Percentiles rank a stretch among this genome's conserved stretches.
Evolutionary conservation across 2,113 vertebrate species (phyloP).

Genomic region (Phyllopteryx taeniolatus): DNA sequence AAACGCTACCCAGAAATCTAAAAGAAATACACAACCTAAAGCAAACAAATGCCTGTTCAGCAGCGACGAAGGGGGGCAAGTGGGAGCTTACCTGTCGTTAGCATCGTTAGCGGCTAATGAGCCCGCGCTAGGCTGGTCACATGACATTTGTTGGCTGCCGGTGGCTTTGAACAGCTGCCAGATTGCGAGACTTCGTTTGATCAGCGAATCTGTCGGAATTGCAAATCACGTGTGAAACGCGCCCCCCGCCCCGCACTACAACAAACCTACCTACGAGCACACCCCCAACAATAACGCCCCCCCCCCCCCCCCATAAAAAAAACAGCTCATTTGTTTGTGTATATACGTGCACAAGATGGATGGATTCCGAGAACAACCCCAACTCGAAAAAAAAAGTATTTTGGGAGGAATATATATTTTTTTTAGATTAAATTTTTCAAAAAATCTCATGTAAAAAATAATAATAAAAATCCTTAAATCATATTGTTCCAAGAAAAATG

Average conservation of each 20-base stretch:
- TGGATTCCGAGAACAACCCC: too few species aligned
- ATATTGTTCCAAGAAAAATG: too few species aligned
- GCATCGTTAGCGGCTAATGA: slow-evolving; percentile 92
- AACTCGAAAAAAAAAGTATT: too few species aligned
- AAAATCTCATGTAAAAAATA: too few species aligned
- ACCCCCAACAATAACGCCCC: slow-evolving; percentile 27
- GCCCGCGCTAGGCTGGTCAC: slow-evolving; percentile 91
- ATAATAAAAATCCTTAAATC: too few species aligned
- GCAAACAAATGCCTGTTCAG: slow-evolving; percentile 73
- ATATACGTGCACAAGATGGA: slow-evolving; percentile 15
- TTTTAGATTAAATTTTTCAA: too few species aligned
- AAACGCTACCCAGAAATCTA: slow-evolving; percentile 54
- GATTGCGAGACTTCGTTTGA: slow-evolving; percentile 85
- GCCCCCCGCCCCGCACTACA: not conserved
- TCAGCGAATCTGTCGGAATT: slow-evolving; percentile 91
- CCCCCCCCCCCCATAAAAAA: slow-evolving; percentile 15
- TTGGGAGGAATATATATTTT: too few species aligned
- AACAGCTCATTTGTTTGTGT: slow-evolving; percentile 69
- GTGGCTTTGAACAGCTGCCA: slow-evolving; percentile 97
- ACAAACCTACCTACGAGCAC: slow-evolving; percentile 9
- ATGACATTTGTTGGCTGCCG: slow-evolving; percentile 90
- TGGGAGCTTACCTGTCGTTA: slow-evolving; percentile 83
- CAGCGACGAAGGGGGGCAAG: slow-evolving; percentile 40
- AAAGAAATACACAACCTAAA: slow-evolving; percentile 46
- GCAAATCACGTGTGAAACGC: slow-evolving; percentile 83